Evolutionary conservation across 2,888 invertebrate species (phyloP).

Genomic region (Epirrhoe tristata): DNA sequence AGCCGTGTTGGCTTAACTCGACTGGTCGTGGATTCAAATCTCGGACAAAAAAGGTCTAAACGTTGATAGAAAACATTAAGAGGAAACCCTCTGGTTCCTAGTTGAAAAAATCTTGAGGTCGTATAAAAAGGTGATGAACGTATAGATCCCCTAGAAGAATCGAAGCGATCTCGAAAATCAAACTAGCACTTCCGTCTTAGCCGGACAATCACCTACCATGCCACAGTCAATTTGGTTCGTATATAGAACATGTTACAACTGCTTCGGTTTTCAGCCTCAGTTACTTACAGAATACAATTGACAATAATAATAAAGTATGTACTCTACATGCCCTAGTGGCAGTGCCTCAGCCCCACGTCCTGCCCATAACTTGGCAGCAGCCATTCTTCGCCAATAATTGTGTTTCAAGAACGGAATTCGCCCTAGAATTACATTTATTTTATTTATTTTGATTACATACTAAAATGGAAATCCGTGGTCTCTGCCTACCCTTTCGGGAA

Average conservation of each 20-base stretch:
- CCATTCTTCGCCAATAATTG: slow-evolving; percentile 28
- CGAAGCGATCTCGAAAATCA: no score
- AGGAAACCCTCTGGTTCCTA: no score
- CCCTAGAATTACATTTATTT: slow-evolving; percentile 10
- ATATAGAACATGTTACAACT: neutral
- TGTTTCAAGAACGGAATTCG: slow-evolving; percentile 20
- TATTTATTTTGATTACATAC: slow-evolving; percentile 5
- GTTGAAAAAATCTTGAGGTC: no score
- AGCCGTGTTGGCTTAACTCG: neutral
- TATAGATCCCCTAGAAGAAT: no score
- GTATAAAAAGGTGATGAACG: no score
- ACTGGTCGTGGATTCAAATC: no score
- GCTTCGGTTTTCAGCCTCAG: neutral
- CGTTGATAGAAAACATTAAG: no score
- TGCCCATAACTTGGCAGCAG: slow-evolving; percentile 20
- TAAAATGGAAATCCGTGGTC: no score
- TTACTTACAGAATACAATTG: slow-evolving; percentile 3
- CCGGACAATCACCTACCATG: no score
- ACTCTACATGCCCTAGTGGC: slow-evolving; percentile 6
- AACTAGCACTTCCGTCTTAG: no score
- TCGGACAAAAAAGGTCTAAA: no score
- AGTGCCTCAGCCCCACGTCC: slow-evolving; percentile 21
- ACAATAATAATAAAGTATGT: slow-evolving; percentile 20
- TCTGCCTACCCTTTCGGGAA: no score
- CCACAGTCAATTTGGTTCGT: neutral